These are phyloP conservation scores for Turnix velox DNA, from an alignment of 2,113 vertebrate species.

Conservation along the genomic window DNA sequence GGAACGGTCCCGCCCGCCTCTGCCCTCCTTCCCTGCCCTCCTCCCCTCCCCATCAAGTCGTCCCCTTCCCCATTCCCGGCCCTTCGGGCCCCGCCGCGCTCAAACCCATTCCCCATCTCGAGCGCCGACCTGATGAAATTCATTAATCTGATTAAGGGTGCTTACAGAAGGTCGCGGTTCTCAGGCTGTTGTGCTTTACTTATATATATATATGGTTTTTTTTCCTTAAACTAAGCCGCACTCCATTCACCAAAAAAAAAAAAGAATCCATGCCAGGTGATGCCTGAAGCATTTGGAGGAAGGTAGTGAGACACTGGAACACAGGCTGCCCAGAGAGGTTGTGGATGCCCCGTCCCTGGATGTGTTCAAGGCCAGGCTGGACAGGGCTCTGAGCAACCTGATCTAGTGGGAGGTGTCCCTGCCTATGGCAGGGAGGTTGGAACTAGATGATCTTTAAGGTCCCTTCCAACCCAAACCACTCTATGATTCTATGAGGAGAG, in stretches of 20 bases:
- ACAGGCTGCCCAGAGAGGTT: too few species aligned
- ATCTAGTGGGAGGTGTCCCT: too few species aligned
- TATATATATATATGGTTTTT: not conserved
- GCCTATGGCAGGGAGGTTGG: too few species aligned
- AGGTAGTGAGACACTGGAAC: too few species aligned
- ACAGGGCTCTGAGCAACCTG: too few species aligned
- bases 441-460: too few species aligned
- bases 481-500: rapidly evolving
- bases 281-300: not conserved
- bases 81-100: not conserved
- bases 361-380: too few species aligned
- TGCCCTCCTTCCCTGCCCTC: not conserved
- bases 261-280: not conserved
- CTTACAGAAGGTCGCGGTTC: not conserved
- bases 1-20: not conserved
- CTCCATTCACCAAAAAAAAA: not conserved
- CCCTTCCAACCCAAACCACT: too few species aligned
- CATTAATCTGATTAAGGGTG: constrained; percentile 1
- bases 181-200: not conserved
- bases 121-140: not conserved
- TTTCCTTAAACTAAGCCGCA: not conserved
- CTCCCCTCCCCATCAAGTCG: too few species aligned
- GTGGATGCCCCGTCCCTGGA: too few species aligned
- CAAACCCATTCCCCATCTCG: not conserved
- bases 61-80: too few species aligned